Conservation (phyloP, 2,888 invertebrate genomes). For the Brachypterus glaber region DNA sequence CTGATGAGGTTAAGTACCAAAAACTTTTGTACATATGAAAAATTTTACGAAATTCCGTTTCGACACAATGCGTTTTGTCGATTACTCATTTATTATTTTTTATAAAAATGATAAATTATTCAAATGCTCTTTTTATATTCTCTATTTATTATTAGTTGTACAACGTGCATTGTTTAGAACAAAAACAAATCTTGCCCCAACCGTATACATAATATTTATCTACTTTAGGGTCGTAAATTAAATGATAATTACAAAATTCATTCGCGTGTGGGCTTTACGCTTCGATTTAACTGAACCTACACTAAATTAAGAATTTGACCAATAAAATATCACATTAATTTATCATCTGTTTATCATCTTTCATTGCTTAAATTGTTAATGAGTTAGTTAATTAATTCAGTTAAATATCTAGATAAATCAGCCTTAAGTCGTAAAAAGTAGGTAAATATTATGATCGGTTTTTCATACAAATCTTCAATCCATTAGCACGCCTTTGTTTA, state of each 20-base stretch:
- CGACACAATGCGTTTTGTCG: slow-evolving; percentile 24
- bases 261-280: too few species aligned
- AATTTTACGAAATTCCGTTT: slow-evolving; percentile 15
- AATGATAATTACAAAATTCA: too few species aligned
- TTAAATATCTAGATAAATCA: slow-evolving; percentile 13
- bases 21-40: slow-evolving; percentile 29
- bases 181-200: slow-evolving; percentile 10
- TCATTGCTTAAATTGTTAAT: too few species aligned
- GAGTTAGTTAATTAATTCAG: too few species aligned
- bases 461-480: slow-evolving; percentile 25
- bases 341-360: too few species aligned
- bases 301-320: too few species aligned
- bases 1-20: slow-evolving; percentile 31
- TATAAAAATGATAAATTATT: slow-evolving; percentile 18
- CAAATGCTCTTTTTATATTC: slow-evolving; percentile 21
- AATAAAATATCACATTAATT: too few species aligned
- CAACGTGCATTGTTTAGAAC: slow-evolving; percentile 18
- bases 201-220: slow-evolving; percentile 13
- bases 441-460: slow-evolving; percentile 26
- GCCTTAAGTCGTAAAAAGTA: slow-evolving; percentile 4
- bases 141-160: slow-evolving; percentile 21
- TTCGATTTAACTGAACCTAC: too few species aligned
- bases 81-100: slow-evolving; percentile 17
- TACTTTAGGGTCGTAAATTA: slow-evolving; percentile 1
- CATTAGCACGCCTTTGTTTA: slow-evolving; percentile 17